Evolutionary conservation across 2,113 vertebrate species (phyloP).

Genomic region (Bagarius yarrelli): DNA sequence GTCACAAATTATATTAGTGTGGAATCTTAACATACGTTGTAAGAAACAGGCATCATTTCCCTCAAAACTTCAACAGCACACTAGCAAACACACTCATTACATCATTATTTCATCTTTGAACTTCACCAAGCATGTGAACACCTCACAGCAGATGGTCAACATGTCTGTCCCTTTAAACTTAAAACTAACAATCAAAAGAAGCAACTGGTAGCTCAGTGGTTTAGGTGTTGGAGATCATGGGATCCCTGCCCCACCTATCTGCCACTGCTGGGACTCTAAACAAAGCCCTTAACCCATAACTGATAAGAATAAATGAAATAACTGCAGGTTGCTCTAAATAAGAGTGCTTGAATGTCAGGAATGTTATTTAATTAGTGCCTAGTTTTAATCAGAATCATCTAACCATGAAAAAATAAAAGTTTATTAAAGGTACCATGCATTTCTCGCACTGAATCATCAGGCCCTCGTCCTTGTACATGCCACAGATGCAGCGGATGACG

Average conservation of each 20-base stretch:
- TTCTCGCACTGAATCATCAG: slow-evolving; percentile 99
- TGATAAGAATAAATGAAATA: no score
- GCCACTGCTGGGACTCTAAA: no score
- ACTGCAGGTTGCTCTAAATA: no score
- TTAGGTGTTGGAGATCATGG: no score
- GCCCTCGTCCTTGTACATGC: slow-evolving; percentile 96
- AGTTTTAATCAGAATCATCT: not conserved
- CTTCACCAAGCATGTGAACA: not conserved
- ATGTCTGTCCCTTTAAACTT: not conserved
- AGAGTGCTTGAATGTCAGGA: no score
- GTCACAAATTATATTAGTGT: not conserved
- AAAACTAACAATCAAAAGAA: no score
- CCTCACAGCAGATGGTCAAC: not conserved
- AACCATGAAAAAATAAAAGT: not conserved
- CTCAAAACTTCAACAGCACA: not conserved
- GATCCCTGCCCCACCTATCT: no score
- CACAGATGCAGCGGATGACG: slow-evolving; percentile 95
- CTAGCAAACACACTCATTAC: no score
- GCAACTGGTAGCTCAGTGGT: no score
- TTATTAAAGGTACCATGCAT: slow-evolving; percentile 84
- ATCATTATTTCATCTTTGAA: not conserved
- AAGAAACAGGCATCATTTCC: not conserved
- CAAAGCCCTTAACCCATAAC: no score
- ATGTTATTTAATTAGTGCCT: no score
- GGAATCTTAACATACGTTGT: not conserved